Base-by-base conservation (phyloP, 2,888 invertebrate species). In the Mesorhabditis spiculigera region DNA sequence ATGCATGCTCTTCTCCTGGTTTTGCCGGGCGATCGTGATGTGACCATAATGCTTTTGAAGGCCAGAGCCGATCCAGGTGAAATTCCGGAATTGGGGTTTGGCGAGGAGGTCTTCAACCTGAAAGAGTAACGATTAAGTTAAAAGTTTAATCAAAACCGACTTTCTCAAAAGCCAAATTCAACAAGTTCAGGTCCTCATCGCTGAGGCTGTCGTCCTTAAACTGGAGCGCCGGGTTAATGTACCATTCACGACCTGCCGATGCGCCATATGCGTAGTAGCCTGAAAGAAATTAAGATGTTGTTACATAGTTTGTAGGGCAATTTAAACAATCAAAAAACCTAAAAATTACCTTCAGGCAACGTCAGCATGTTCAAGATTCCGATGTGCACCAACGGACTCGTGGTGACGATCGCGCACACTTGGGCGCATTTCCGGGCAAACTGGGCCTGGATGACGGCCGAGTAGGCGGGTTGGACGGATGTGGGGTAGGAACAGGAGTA, bases 41-140 rank as follows among this genome's bases (percentile, higher is more conserved):
- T 81, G 81, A 5, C 82, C 82, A 68, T 75, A 82, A 70, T 82
- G 82, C 66, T 80, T 79, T 66, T 82, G 82, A n/a, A 82, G 75
- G 5, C 82, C 82, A 69, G 77, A 77, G 65, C 82, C 82, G 45
- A 82, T 78, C 82, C 82, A 82, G 6, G 78, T 79, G 69, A 81
- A 79, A 65, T 74, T 77, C 3, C 76, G 74, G 70, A 71, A 81
- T 44, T 75, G 73, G 13, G 76, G 77, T n/a, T 72, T 75, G 63
- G 77, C 79, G 3, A 81, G 72, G 4, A 78, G 64, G 28, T 81
- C 81, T 68, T 78, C 81, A 43, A 79, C 73, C 77, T 79, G 28
- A 71, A 75, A 45, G 5, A 5, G n/a, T 13, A 42, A 4, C 5
- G 8, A 62, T 44, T n/a, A 28, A 6, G 45, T 65, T 16, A 45